These are phyloP conservation scores for Cosmorhoe ocellata DNA, from an alignment of 2,888 invertebrate species.

Conservation along the genomic window DNA sequence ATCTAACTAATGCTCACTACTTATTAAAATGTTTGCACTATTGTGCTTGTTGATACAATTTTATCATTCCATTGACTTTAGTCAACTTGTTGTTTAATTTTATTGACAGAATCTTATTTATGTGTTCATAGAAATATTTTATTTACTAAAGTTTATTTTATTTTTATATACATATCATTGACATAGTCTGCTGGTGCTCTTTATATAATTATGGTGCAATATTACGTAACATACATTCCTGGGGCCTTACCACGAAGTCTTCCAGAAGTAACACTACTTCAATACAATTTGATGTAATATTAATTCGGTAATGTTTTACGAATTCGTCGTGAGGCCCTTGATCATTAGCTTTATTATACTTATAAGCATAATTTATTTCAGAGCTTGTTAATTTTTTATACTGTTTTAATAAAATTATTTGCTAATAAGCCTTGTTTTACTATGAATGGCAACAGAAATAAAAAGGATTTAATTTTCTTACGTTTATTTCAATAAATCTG, in stretches of 20 bases:
- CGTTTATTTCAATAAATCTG: slow-evolving; percentile 23
- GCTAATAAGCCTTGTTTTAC: slow-evolving; percentile 5
- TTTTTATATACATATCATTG: slow-evolving; percentile 28
- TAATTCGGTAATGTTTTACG: too few relatives aligned
- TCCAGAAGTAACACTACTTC: too few relatives aligned
- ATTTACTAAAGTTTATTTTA: slow-evolving; percentile 2
- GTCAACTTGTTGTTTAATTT: slow-evolving; percentile 35
- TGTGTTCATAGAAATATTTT: slow-evolving; percentile 35
- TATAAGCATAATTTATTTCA: slow-evolving; percentile 22
- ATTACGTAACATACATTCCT: slow-evolving; percentile 28
- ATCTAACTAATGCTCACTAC: slow-evolving; percentile 7
- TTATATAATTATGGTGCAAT: slow-evolving; percentile 25
- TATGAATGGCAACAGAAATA: not conserved
- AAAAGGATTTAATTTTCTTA: slow-evolving; percentile 1
- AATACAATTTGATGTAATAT: too few relatives aligned
- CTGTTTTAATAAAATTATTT: slow-evolving; percentile 33
- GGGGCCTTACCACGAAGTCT: too few relatives aligned
- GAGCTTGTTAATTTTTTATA: slow-evolving; percentile 38
- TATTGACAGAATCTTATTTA: slow-evolving; percentile 35
- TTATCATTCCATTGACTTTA: slow-evolving; percentile 23
- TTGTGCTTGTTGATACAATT: slow-evolving; percentile 19
- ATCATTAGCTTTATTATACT: slow-evolving; percentile 21
- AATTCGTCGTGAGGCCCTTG: too few relatives aligned
- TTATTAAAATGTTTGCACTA: slow-evolving; percentile 13
- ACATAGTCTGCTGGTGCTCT: slow-evolving; percentile 41